Evolutionary conservation across 2,113 vertebrate genomes (phyloP).

Genomic region (Turdus rufiventris): DNA sequence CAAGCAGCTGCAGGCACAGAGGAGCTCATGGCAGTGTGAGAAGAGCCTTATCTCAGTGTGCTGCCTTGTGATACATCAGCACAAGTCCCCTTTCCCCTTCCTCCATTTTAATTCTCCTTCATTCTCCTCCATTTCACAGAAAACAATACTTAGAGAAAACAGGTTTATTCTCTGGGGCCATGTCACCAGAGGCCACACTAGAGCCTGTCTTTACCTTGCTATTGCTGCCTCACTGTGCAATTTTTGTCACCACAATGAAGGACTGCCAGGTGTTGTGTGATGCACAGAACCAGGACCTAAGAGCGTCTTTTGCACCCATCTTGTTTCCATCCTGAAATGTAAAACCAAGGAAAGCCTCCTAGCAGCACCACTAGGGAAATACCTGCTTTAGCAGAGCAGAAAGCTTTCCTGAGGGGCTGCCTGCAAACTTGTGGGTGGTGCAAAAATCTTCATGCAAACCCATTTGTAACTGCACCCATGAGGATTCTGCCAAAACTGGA

Average conservation of each 20-base stretch:
- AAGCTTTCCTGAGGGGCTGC: background rate
- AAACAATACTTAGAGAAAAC: background rate
- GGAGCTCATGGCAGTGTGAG: background rate
- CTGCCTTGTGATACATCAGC: background rate
- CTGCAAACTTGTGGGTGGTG: background rate
- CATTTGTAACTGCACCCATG: background rate
- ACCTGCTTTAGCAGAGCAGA: background rate
- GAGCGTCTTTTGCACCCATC: background rate
- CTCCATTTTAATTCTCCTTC: no score
- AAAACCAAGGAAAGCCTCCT: background rate
- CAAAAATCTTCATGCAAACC: background rate
- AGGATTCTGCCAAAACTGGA: background rate
- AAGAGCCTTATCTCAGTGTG: background rate
- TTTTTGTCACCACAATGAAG: background rate
- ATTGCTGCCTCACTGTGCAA: rapidly evolving
- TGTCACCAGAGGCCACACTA: background rate
- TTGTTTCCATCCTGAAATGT: background rate
- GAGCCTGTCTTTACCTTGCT: background rate
- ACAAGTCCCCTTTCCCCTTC: no score
- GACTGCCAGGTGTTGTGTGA: background rate
- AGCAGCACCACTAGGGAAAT: background rate
- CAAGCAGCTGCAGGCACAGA: background rate
- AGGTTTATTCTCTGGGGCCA: background rate
- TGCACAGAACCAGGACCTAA: background rate
- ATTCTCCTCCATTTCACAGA: background rate